phyloP scores from a whole-genome alignment of 1,140 invertebrate genomes.

The Philotrypesis tridentata region DNA sequence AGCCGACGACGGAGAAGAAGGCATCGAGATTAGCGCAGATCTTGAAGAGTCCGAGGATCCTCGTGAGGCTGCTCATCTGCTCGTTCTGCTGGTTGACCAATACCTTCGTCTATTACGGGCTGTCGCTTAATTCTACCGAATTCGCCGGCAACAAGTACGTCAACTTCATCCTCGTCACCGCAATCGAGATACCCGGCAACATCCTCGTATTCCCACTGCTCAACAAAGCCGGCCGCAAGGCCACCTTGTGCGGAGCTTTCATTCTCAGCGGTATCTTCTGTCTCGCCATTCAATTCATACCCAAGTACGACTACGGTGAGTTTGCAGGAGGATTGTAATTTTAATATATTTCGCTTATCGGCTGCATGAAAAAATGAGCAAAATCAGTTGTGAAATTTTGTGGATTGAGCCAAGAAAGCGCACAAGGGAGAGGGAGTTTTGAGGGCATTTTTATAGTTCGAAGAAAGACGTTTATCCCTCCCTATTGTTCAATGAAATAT shows the following conservation, averaged over 20 bases:
- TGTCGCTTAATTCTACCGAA: slow-evolving; percentile 85
- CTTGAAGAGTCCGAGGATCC: slow-evolving; percentile 54
- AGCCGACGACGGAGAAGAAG: background rate
- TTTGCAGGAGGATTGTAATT: no score
- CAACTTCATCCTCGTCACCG: slow-evolving; percentile 82
- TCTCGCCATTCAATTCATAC: slow-evolving; percentile 61
- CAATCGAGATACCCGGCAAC: slow-evolving; percentile 84
- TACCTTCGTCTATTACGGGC: slow-evolving; percentile 86
- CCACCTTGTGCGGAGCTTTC: slow-evolving; percentile 76
- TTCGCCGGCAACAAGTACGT: slow-evolving; percentile 82
- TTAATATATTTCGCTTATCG: no score
- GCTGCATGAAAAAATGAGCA: no score
- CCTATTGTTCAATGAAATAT: no score
- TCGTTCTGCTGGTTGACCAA: slow-evolving; percentile 82
- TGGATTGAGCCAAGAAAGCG: no score
- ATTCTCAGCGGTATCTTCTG: slow-evolving; percentile 76
- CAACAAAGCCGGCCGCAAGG: slow-evolving; percentile 78
- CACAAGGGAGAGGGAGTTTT: no score
- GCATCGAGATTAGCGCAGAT: slow-evolving; percentile 44
- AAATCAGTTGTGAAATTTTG: no score
- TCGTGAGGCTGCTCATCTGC: slow-evolving; percentile 78
- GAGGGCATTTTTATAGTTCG: no score
- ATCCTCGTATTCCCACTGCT: slow-evolving; percentile 78
- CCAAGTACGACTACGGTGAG: slow-evolving; percentile 51
- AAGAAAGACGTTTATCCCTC: no score